phyloP scores from a whole-genome alignment of 1,140 invertebrate genomes.

The Bombus superbus region DNA sequence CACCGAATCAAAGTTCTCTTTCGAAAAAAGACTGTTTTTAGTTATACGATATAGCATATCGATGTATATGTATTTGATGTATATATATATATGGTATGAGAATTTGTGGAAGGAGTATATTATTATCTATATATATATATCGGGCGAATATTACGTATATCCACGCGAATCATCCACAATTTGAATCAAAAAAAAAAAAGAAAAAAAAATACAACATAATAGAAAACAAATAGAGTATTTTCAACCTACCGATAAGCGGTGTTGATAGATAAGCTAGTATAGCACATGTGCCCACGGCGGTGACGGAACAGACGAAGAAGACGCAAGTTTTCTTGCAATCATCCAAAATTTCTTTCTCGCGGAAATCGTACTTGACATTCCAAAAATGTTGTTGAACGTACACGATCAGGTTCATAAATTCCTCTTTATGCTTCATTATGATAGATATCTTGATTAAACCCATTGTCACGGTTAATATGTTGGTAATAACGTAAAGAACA shows the following conservation, averaged over 20 bases:
- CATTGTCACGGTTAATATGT: constrained; percentile 16
- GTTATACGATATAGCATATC: too few species aligned
- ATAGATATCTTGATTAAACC: constrained; percentile 36
- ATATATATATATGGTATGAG: background rate
- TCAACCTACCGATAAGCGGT: constrained; percentile 53
- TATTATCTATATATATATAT: background rate
- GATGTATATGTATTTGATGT: background rate
- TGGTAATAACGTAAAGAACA: constrained; percentile 38
- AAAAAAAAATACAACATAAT: background rate
- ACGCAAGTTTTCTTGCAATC: constrained; percentile 29
- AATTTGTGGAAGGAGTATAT: background rate
- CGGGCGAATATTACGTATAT: background rate
- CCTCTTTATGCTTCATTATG: background rate
- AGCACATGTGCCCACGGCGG: constrained; percentile 30
- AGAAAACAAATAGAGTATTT: too few species aligned
- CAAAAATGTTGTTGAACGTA: constrained; percentile 59
- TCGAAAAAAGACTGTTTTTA: background rate
- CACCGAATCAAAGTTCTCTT: background rate
- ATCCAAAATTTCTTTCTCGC: constrained; percentile 16
- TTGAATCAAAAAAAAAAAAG: background rate
- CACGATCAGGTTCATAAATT: constrained; percentile 40
- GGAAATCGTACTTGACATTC: constrained; percentile 45
- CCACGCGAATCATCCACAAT: too few species aligned
- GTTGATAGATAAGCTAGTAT: constrained; percentile 18
- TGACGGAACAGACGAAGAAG: constrained; percentile 45